Base-by-base conservation (phyloP, 2,888 invertebrate species). In the Idaea biselata region DNA sequence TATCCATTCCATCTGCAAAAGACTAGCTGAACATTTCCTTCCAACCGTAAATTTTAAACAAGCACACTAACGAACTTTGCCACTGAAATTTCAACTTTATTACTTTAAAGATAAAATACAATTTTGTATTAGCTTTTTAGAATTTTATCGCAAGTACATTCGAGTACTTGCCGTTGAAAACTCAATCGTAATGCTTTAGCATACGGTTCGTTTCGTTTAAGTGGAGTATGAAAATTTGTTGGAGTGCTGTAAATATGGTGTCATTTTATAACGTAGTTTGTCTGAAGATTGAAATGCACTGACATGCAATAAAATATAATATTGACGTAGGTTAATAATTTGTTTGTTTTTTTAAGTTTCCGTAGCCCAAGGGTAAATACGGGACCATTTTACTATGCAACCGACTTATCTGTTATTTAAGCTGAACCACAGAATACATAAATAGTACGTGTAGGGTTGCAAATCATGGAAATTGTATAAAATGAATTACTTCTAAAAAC, bases 211-310 rank as follows among this genome's bases (percentile, higher is more conserved):
- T 18, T 25, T 11, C 16, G 66, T 63, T 66, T 59, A 60, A 54
- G 55, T 55, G 16, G 18, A 60, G 63, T 61, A 63, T 44, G 69
- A 75, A 76, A 77, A 77, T 82, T 79, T 79, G 77, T 78, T 72
- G 73, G 69, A 65, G 70, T 62, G 78, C 73, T 72, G 76, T 83
- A 80, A 79, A 78, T 81, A 44, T 11, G 44, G 44, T 63, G 72
- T 70, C 72, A 69, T 74, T 75, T 78, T 73, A 73, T 69, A 66
- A 14, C 6, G 72, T 72, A 74, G 76, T 78, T 77, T 79, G 72
- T 77, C 73, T 70, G 71, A 65, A 73, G 72, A 78, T 25, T 25
- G 25, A 25, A 25, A 25, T 25, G 25, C 25, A 25, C 25, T 25
- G 25, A 25, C 25, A 25, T 25, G 25, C 25, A 25, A 25, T 25